Evolutionary conservation across 1,140 invertebrate genomes (phyloP).

Genomic region (Acromyrmex charruanus): DNA sequence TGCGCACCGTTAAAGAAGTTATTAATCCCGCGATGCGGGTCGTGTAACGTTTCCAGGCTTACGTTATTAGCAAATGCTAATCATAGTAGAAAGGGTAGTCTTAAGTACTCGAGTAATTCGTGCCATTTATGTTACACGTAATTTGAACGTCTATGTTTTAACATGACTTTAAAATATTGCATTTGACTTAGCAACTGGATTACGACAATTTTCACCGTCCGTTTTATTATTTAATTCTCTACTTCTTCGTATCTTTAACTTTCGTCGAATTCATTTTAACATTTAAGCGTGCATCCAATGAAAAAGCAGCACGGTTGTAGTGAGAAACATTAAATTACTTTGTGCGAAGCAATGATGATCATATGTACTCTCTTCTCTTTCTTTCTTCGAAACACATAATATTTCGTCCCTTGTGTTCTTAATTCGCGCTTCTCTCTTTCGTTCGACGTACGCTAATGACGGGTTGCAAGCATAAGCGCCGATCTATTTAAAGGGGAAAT

Average conservation of each 20-base stretch:
- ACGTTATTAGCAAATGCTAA: constrained; percentile 46
- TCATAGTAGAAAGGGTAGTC: not conserved
- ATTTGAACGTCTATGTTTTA: not conserved
- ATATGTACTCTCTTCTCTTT: not conserved
- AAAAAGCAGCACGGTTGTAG: constrained; percentile 49
- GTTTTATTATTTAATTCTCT: not conserved
- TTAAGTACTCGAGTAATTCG: not conserved
- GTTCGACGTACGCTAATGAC: constrained; percentile 70
- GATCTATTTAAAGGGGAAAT: constrained; percentile 75
- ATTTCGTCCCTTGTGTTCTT: constrained; percentile 50
- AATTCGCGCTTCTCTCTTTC: constrained; percentile 64
- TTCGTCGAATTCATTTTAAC: constrained; percentile 3
- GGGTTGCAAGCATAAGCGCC: constrained; percentile 63
- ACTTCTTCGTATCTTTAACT: not conserved
- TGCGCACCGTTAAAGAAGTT: constrained; percentile 50
- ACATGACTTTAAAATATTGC: constrained; percentile 22
- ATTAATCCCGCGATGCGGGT: constrained; percentile 4
- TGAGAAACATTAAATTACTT: constrained; percentile 61
- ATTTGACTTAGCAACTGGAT: constrained; percentile 39
- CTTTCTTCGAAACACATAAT: not conserved
- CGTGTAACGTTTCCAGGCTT: not conserved
- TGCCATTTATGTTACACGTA: not conserved
- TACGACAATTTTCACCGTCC: constrained; percentile 32
- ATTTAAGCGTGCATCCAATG: constrained; percentile 52
- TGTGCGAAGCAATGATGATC: not conserved